Conservation (phyloP, 2,797 vertebrate genomes). For the Argentina silus region DNA sequence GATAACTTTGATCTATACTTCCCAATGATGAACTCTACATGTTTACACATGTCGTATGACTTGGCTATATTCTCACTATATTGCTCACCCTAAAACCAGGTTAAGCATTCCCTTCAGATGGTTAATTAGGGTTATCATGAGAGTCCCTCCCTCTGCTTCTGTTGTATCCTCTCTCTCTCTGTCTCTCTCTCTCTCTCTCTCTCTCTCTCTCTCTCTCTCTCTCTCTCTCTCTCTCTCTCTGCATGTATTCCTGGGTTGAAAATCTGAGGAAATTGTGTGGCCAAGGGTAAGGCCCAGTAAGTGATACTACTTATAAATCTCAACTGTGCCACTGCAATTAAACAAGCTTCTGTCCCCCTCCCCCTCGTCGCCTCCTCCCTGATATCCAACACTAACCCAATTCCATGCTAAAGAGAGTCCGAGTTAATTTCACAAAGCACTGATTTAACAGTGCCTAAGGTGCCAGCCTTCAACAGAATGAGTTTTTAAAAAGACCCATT, state of each 20-base stretch:
- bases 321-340: slow-evolving; percentile 80
- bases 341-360: slow-evolving; percentile 70
- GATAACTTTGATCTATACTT: background rate
- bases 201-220: too few species aligned
- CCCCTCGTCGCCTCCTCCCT: slow-evolving; percentile 59
- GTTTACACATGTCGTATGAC: slow-evolving; percentile 17
- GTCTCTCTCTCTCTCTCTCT: too few species aligned
- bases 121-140: slow-evolving; percentile 56
- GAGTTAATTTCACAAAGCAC: slow-evolving; percentile 84
- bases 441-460: slow-evolving; percentile 84
- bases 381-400: slow-evolving; percentile 78
- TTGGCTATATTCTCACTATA: slow-evolving; percentile 38
- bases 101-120: slow-evolving; percentile 58
- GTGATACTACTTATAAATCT: slow-evolving; percentile 78
- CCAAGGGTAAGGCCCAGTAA: slow-evolving; percentile 74
- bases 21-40: background rate
- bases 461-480: slow-evolving; percentile 78
- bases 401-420: slow-evolving; percentile 76
- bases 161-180: slow-evolving; percentile 15
- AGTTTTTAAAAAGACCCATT: slow-evolving; percentile 81
- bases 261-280: slow-evolving; percentile 70
- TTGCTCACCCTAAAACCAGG: slow-evolving; percentile 62
- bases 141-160: slow-evolving; percentile 40
- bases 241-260: slow-evolving; percentile 59
- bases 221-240: slow-evolving; percentile 29